These are phyloP conservation scores for Poeciliopsis turneri DNA, from an alignment of 2,797 vertebrate species.

Conservation along the genomic window DNA sequence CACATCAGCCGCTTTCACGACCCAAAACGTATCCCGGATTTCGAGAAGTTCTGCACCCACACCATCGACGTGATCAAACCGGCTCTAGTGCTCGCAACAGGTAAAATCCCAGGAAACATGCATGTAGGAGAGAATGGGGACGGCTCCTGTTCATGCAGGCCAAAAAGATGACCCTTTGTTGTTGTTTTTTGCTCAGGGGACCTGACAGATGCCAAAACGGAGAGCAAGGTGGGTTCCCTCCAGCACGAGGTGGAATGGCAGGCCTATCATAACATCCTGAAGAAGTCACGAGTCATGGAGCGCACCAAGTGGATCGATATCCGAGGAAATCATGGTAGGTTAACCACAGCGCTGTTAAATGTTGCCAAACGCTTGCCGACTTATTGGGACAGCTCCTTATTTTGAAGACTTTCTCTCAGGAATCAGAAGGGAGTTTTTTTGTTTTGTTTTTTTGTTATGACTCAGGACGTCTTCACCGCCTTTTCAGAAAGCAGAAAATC, in stretches of 20 bases:
- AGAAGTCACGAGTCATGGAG: conserved; percentile 90
- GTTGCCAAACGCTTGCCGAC: neutral
- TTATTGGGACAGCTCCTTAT: neutral
- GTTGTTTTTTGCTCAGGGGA: conserved; percentile 82
- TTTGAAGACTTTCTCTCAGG: neutral
- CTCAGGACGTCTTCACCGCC: neutral
- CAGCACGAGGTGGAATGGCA: conserved; percentile 96
- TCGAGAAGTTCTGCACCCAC: conserved; percentile 93
- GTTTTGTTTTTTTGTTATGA: neutral
- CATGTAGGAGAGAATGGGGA: too few species aligned
- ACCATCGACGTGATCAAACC: conserved; percentile 90
- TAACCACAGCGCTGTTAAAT: neutral
- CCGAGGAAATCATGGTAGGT: conserved; percentile 94
- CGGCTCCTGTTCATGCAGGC: conserved; percentile 2
- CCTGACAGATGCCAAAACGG: conserved; percentile 93
- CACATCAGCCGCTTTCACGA: conserved; percentile 94
- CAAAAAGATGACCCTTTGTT: neutral
- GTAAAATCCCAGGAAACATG: conserved; percentile 70
- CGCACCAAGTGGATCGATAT: conserved; percentile 97
- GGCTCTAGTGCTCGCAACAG: conserved; percentile 92
- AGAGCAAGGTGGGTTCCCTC: conserved; percentile 90
- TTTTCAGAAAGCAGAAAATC: neutral
- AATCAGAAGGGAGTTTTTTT: neutral
- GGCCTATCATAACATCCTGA: conserved; percentile 90
- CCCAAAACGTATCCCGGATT: conserved; percentile 86